Percentiles rank a stretch among this genome's conserved stretches.
These are phyloP conservation scores for Recurvirostra avosetta DNA, from an alignment of 2,113 vertebrate species.

Conservation along the genomic window DNA sequence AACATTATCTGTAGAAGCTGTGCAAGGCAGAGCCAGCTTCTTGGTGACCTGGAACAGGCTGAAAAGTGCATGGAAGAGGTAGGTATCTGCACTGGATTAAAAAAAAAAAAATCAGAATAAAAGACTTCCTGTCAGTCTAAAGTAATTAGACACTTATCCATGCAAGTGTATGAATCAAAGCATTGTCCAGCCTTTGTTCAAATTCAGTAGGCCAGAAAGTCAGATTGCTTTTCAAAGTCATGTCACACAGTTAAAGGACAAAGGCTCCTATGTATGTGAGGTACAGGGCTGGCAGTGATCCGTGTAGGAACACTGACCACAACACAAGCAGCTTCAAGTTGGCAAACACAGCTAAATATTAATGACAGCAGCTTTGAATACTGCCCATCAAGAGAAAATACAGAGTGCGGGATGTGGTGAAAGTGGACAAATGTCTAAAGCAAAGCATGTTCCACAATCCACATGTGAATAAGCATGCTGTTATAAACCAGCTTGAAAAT, in stretches of 20 bases:
- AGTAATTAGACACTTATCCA: background rate
- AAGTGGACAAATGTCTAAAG: background rate
- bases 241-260: slow-evolving; percentile 34
- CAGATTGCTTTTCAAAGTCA: slow-evolving; percentile 21
- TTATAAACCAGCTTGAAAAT: background rate
- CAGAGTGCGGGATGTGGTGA: background rate
- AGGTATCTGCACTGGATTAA: background rate
- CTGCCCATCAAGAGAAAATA: background rate
- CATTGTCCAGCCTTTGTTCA: background rate
- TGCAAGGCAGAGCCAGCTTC: background rate
- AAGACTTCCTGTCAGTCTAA: background rate
- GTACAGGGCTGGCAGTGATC: slow-evolving; percentile 3
- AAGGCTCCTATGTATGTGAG: background rate
- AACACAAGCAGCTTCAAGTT: background rate
- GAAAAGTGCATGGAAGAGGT: background rate
- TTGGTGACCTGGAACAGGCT: background rate
- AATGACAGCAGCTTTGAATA: background rate
- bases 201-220: slow-evolving; percentile 24
- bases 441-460: background rate
- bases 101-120: background rate
- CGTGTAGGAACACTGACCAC: background rate
- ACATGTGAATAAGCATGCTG: background rate
- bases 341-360: slow-evolving; percentile 11
- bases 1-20: background rate
- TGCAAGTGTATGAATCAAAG: background rate